Percentiles rank a stretch among this genome's conserved stretches.
Conservation (phyloP, 2,113 vertebrate genomes). For the Hypanus sabinus region DNA sequence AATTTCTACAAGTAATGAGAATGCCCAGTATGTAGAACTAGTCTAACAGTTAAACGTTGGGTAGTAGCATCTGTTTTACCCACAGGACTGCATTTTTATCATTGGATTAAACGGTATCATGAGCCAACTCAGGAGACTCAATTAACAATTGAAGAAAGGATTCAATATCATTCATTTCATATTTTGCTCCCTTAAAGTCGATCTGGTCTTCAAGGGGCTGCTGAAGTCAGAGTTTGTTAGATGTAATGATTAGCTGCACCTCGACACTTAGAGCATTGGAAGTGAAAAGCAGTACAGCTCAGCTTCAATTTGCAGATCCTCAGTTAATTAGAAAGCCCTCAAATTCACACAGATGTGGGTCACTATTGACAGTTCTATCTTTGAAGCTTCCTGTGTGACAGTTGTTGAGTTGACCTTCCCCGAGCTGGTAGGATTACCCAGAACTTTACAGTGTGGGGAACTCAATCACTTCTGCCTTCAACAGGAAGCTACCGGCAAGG, state of each 20-base stretch:
- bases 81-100: slow-evolving; percentile 25
- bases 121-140: slow-evolving; percentile 6
- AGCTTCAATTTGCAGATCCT: slow-evolving; percentile 63
- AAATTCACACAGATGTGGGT: slow-evolving; percentile 60
- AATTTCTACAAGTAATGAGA: slow-evolving; percentile 5
- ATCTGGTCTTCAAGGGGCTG: slow-evolving; percentile 54
- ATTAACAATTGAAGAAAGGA: slow-evolving; percentile 10
- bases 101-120: slow-evolving; percentile 21
- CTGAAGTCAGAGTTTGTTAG: slow-evolving; percentile 61
- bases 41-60: not conserved
- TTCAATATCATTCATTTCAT: slow-evolving; percentile 27
- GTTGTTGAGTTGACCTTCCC: slow-evolving; percentile 53
- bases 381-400: slow-evolving; percentile 58
- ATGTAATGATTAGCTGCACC: slow-evolving; percentile 59
- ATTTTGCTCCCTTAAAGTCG: slow-evolving; percentile 42
- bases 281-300: slow-evolving; percentile 53
- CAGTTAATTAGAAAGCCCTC: slow-evolving; percentile 69
- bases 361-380: slow-evolving; percentile 58
- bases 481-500: slow-evolving; percentile 57
- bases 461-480: slow-evolving; percentile 46
- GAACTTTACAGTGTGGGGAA: slow-evolving; percentile 50
- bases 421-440: slow-evolving; percentile 51
- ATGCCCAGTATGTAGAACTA: not conserved
- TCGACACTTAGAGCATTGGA: slow-evolving; percentile 55
- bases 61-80: slow-evolving; percentile 14